These are phyloP conservation scores for Tenthredo livida DNA, from an alignment of 2,888 invertebrate genomes.

Conservation along the genomic window DNA sequence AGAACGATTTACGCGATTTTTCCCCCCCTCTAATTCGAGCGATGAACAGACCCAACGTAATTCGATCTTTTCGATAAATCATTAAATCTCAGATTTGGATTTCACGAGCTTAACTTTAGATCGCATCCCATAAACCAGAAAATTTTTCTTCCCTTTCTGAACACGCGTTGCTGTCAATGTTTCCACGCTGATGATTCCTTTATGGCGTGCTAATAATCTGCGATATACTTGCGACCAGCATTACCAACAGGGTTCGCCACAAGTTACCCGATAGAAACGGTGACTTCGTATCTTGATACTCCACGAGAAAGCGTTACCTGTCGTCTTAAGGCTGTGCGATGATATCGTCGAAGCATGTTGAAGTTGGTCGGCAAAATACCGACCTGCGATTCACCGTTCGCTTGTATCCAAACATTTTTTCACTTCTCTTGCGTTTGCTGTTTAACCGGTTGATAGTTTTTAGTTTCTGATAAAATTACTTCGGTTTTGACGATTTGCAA, in stretches of 20 bases:
- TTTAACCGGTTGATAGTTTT: conserved; percentile 2
- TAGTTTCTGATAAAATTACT: background rate
- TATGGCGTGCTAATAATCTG: background rate
- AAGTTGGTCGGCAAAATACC: conserved; percentile 30
- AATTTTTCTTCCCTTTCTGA: background rate
- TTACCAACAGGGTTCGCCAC: conserved; percentile 17
- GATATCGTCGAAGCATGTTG: background rate
- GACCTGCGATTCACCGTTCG: background rate
- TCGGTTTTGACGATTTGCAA: background rate
- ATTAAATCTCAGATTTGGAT: background rate
- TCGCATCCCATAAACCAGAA: background rate
- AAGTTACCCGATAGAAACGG: background rate
- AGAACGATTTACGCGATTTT: conserved; percentile 23
- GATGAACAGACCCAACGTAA: background rate
- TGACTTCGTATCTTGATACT: conserved; percentile 10
- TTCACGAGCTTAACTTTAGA: background rate
- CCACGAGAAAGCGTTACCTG: conserved; percentile 37
- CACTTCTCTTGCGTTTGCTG: background rate
- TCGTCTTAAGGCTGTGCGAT: background rate
- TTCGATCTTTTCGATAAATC: too few species aligned
- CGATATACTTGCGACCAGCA: background rate
- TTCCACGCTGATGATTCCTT: background rate
- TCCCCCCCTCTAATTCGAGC: background rate
- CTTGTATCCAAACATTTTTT: background rate
- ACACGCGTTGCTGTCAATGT: background rate